Conservation (phyloP, 2,797 vertebrate genomes). For the Xenentodon cancila region DNA sequence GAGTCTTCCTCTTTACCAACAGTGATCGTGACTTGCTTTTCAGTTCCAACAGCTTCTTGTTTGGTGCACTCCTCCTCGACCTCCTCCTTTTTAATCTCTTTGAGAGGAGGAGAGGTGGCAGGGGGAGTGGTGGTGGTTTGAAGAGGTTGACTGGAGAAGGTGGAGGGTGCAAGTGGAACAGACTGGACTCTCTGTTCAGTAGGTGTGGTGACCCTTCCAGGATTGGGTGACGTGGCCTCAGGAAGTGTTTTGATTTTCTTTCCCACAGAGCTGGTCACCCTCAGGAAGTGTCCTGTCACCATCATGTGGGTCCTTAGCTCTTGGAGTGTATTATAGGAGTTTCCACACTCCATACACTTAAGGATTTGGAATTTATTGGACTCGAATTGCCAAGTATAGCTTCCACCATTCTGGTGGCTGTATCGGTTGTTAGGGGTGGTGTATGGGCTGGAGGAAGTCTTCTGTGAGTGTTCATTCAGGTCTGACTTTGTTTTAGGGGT, state of each 20-base stretch:
- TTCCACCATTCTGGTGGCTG: slow-evolving; percentile 91
- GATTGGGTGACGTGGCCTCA: slow-evolving; percentile 82
- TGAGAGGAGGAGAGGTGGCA: slow-evolving; percentile 81
- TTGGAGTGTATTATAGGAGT: slow-evolving; percentile 94
- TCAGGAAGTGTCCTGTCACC: slow-evolving; percentile 97
- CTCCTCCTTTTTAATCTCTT: slow-evolving; percentile 92
- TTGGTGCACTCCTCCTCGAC: slow-evolving; percentile 83
- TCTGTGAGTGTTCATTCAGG: slow-evolving; percentile 83
- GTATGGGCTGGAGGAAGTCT: slow-evolving; percentile 87
- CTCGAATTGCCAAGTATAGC: slow-evolving; percentile 94
- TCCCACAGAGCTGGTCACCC: slow-evolving; percentile 90
- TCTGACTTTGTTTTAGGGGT: slow-evolving; percentile 82
- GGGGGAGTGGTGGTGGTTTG: slow-evolving; percentile 64
- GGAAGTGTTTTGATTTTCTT: slow-evolving; percentile 91
- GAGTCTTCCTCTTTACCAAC: slow-evolving; percentile 66
- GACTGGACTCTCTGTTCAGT: slow-evolving; percentile 92
- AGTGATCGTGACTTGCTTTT: slow-evolving; percentile 73
- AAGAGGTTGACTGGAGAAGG: slow-evolving; percentile 87
- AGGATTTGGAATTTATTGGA: slow-evolving; percentile 96
- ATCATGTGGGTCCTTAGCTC: slow-evolving; percentile 98
- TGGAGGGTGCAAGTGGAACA: slow-evolving; percentile 89
- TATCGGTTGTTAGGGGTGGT: slow-evolving; percentile 88
- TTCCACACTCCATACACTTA: slow-evolving; percentile 97
- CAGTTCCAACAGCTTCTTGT: slow-evolving; percentile 78
- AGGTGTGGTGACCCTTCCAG: slow-evolving; percentile 60